Conservation (phyloP, 2,113 vertebrate genomes). For the Gymnogyps californianus region DNA sequence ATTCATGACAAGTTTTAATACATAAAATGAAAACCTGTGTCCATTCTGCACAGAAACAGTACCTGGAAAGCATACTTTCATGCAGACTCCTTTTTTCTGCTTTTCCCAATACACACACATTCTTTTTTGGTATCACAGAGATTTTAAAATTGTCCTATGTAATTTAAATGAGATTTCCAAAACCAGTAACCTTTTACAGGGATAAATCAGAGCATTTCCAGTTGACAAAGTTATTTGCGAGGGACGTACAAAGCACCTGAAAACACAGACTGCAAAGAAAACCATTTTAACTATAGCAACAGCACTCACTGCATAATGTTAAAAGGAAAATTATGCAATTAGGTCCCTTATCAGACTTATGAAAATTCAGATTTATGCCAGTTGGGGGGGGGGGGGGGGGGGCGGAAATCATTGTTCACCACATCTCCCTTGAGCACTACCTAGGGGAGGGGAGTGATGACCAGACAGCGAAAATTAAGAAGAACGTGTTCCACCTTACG, state of each 20-base stretch:
- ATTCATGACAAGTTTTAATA: slow-evolving; percentile 67
- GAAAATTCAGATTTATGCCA: slow-evolving; percentile 37
- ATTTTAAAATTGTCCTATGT: slow-evolving; percentile 51
- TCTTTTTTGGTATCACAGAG: not conserved
- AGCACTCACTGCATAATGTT: slow-evolving; percentile 19
- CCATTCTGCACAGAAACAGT: slow-evolving; percentile 31
- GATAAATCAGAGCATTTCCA: slow-evolving; percentile 14
- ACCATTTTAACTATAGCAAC: slow-evolving; percentile 38
- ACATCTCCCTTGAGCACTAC: slow-evolving; percentile 12
- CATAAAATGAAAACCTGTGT: slow-evolving; percentile 61
- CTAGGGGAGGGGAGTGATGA: slow-evolving; percentile 44
- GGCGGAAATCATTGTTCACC: slow-evolving; percentile 10
- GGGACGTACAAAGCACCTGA: slow-evolving; percentile 33
- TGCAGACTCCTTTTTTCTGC: slow-evolving; percentile 20
- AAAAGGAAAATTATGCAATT: slow-evolving; percentile 47
- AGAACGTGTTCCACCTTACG: slow-evolving; percentile 56
- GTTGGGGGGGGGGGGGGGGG: not conserved
- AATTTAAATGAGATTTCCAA: slow-evolving; percentile 43
- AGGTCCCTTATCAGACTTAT: slow-evolving; percentile 46
- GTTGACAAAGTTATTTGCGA: not conserved
- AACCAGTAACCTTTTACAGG: not conserved
- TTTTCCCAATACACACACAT: not conserved
- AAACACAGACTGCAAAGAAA: slow-evolving; percentile 10
- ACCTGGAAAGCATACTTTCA: slow-evolving; percentile 48
- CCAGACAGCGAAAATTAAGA: slow-evolving; percentile 59